phyloP scores from a whole-genome alignment of 2,797 vertebrate genomes.

The Manis pentadactyla region DNA sequence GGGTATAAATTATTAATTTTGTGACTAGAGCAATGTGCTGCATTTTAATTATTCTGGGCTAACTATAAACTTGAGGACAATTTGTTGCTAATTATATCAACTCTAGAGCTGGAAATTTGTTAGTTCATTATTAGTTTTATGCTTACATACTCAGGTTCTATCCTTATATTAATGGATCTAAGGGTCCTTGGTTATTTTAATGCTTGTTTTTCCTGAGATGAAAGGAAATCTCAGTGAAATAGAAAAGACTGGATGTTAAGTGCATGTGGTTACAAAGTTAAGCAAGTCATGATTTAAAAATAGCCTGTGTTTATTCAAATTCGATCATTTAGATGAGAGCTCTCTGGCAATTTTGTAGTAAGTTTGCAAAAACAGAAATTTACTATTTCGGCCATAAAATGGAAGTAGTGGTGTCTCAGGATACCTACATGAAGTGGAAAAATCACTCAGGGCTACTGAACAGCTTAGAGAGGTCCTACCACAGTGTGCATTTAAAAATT shows the following conservation, averaged over 20 bases:
- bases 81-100: background rate
- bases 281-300: background rate
- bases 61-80: background rate
- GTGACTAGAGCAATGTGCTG: background rate
- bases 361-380: background rate
- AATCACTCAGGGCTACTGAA: background rate
- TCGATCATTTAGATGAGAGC: background rate
- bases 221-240: background rate
- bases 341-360: background rate
- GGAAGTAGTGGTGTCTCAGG: background rate
- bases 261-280: background rate
- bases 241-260: background rate
- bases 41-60: background rate
- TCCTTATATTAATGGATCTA: background rate
- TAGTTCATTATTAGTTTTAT: slow-evolving; percentile 11
- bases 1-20: background rate
- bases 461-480: background rate
- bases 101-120: background rate
- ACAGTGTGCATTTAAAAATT: background rate
- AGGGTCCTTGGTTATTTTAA: background rate
- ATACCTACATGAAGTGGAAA: background rate
- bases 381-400: background rate
- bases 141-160: background rate
- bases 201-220: background rate
- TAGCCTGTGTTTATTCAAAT: background rate